These are phyloP conservation scores for Campylorhamphus procurvoides DNA, from an alignment of 2,113 vertebrate species.

Conservation along the genomic window DNA sequence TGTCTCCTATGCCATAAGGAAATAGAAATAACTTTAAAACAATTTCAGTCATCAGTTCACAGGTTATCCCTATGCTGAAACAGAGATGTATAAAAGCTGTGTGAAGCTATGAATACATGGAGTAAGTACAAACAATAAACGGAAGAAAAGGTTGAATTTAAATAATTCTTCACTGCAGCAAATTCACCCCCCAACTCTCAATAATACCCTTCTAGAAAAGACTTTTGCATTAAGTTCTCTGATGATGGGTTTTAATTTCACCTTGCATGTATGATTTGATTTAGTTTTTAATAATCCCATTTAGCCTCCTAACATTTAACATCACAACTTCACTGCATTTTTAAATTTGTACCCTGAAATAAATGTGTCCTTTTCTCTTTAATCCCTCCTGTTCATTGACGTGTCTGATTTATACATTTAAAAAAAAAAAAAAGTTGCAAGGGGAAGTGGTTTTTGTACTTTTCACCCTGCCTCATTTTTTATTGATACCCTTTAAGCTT, in stretches of 20 bases:
- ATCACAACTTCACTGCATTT: not conserved
- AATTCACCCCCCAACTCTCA: not conserved
- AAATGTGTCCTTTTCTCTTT: not conserved
- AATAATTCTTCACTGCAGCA: not conserved
- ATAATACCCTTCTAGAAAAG: not conserved
- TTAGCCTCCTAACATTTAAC: not conserved
- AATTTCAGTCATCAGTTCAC: not conserved
- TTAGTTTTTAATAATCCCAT: not conserved
- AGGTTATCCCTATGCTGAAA: not conserved
- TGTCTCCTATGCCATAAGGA: not conserved
- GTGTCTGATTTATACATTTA: not conserved
- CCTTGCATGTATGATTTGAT: not conserved
- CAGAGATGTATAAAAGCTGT: not conserved
- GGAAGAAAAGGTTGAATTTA: not conserved
- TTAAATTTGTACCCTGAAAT: not conserved
- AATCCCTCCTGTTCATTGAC: not conserved
- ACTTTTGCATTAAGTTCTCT: not conserved
- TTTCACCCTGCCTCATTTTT: not conserved
- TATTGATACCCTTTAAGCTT: not conserved
- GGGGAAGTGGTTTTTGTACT: not conserved
- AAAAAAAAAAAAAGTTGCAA: not conserved
- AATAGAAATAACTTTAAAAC: not conserved
- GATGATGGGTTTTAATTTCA: not conserved
- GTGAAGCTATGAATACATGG: not conserved
- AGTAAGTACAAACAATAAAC: conserved; percentile 1